Conservation (phyloP, 2,797 vertebrate species). For the Pantherophis alleghaniensis region DNA sequence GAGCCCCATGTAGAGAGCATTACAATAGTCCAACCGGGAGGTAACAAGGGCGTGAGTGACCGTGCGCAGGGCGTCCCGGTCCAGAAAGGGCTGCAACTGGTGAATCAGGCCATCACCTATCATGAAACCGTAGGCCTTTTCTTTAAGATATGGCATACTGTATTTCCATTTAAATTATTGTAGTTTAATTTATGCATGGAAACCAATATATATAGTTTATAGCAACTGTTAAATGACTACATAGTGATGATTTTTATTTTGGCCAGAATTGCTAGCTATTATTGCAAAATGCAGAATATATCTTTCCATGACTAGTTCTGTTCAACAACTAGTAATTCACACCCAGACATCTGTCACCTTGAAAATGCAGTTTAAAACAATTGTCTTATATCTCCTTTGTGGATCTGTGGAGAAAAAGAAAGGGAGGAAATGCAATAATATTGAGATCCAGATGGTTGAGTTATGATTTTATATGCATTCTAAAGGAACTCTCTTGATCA, state of each 20-base stretch:
- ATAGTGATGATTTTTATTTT: neutral
- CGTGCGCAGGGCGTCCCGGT: too few species aligned
- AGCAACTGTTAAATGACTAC: neutral
- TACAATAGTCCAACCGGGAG: too few species aligned
- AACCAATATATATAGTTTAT: neutral
- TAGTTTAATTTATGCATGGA: neutral
- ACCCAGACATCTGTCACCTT: neutral
- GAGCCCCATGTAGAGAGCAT: too few species aligned
- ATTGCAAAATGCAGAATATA: neutral
- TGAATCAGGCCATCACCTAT: neutral
- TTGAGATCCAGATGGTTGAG: neutral
- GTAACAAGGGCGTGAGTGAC: too few species aligned
- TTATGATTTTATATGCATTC: neutral
- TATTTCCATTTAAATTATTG: neutral
- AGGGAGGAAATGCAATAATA: neutral
- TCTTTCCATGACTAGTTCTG: neutral
- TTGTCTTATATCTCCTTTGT: conserved; percentile 5
- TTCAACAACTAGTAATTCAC: neutral
- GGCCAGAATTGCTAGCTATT: neutral
- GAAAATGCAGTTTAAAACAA: conserved; percentile 8
- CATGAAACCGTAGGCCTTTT: too few species aligned
- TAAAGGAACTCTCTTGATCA: neutral
- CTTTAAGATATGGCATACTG: neutral
- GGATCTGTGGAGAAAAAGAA: neutral
- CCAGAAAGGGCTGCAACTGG: too few species aligned